Evolutionary conservation across 2,113 vertebrate genomes (phyloP).

Genomic region (Agapornis roseicollis): DNA sequence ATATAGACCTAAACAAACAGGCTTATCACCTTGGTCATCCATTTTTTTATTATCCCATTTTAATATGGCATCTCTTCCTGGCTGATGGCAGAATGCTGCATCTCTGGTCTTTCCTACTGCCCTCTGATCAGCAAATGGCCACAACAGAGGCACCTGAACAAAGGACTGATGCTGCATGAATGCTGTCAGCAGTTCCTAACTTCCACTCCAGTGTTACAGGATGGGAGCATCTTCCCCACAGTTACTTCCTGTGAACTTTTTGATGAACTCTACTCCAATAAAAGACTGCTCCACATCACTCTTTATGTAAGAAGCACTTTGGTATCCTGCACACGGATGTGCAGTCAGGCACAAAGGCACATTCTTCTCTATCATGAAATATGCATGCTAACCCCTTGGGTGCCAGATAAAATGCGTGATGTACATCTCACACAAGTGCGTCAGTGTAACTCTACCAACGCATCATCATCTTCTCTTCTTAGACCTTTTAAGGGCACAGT

Average conservation of each 20-base stretch:
- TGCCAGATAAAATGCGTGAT: conserved; percentile 19
- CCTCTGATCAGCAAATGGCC: neutral
- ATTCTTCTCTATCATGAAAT: conserved; percentile 47
- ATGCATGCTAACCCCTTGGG: conserved; percentile 36
- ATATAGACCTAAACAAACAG: neutral
- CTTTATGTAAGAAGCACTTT: conserved; percentile 45
- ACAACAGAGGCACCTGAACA: neutral
- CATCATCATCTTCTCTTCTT: neutral
- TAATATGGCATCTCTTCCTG: neutral
- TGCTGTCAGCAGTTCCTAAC: neutral
- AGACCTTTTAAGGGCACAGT: neutral
- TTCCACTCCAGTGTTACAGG: neutral
- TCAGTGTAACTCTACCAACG: neutral
- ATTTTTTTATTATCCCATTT: neutral
- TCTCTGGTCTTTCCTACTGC: neutral
- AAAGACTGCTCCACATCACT: neutral
- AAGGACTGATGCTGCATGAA: neutral
- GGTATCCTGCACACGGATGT: neutral
- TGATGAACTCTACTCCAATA: conserved; percentile 3
- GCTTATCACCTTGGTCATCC: neutral
- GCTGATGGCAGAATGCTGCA: neutral
- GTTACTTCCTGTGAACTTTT: neutral
- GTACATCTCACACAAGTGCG: neutral
- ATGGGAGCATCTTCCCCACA: neutral
- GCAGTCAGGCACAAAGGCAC: conserved; percentile 45